Conservation (phyloP, 2,113 vertebrate species). For the Chamaetylas fuelleborni region DNA sequence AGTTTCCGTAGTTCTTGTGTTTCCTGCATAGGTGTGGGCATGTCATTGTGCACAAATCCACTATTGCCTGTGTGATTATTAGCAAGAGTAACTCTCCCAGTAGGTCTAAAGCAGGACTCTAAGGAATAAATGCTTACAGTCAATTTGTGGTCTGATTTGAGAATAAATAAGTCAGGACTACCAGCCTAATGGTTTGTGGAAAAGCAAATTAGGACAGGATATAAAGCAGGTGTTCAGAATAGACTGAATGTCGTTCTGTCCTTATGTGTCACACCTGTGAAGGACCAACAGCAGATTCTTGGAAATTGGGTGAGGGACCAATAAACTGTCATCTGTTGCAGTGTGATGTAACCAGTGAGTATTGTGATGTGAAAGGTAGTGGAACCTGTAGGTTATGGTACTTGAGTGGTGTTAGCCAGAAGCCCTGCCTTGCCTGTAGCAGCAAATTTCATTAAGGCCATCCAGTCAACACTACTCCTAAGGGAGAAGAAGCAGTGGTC, state of each 20-base stretch:
- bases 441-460: neutral
- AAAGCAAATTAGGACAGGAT: neutral
- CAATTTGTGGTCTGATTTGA: neutral
- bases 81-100: neutral
- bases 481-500: neutral
- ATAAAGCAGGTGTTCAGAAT: neutral
- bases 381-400: neutral
- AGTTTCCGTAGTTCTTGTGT: neutral
- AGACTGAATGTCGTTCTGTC: neutral
- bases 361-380: neutral
- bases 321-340: neutral
- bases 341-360: neutral
- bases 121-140: neutral
- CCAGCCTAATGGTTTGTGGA: neutral
- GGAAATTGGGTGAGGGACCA: neutral
- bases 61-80: neutral
- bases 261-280: neutral
- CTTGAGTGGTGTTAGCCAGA: neutral
- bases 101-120: neutral
- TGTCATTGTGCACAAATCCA: neutral
- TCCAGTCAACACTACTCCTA: accelerated
- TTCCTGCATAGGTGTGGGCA: neutral
- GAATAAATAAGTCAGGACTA: neutral
- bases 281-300: neutral
- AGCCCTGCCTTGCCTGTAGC: neutral